phyloP scores from a whole-genome alignment of 2,797 vertebrate genomes.

The Zalophus californianus region DNA sequence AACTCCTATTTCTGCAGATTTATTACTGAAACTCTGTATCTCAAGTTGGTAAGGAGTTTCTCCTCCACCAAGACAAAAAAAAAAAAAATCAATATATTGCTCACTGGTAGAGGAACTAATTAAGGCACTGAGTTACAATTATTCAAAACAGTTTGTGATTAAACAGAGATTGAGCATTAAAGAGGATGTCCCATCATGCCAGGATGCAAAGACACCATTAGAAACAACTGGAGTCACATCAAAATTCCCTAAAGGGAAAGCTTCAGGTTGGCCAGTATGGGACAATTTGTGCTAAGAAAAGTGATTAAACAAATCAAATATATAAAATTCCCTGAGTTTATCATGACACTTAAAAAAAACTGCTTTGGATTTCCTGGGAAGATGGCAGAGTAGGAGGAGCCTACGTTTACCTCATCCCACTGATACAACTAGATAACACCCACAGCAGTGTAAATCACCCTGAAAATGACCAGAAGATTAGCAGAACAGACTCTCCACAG shows the following conservation, averaged over 20 bases:
- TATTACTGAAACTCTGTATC: slow-evolving; percentile 21
- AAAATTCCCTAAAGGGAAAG: slow-evolving; percentile 70
- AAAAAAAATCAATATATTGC: slow-evolving; percentile 13
- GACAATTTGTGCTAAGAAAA: slow-evolving; percentile 38
- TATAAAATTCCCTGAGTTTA: slow-evolving; percentile 28
- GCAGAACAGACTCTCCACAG: neutral
- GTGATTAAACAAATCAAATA: slow-evolving; percentile 62
- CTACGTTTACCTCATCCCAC: neutral
- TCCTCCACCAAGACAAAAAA: neutral
- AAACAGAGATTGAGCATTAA: slow-evolving; percentile 44
- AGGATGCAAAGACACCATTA: slow-evolving; percentile 50
- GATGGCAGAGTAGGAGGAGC: neutral
- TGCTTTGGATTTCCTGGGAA: neutral
- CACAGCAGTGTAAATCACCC: neutral
- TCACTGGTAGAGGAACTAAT: slow-evolving; percentile 43
- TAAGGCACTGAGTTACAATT: slow-evolving; percentile 55
- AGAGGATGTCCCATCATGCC: neutral
- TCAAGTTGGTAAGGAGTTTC: neutral
- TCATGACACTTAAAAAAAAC: neutral
- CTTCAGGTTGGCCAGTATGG: neutral
- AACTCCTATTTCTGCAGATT: neutral
- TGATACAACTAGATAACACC: neutral
- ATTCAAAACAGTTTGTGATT: slow-evolving; percentile 34
- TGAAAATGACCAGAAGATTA: neutral
- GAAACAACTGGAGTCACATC: slow-evolving; percentile 33